Percentiles rank a stretch among this genome's conserved stretches.
These are phyloP conservation scores for Dicaeum eximium DNA, from an alignment of 2,113 vertebrate species.

Conservation along the genomic window DNA sequence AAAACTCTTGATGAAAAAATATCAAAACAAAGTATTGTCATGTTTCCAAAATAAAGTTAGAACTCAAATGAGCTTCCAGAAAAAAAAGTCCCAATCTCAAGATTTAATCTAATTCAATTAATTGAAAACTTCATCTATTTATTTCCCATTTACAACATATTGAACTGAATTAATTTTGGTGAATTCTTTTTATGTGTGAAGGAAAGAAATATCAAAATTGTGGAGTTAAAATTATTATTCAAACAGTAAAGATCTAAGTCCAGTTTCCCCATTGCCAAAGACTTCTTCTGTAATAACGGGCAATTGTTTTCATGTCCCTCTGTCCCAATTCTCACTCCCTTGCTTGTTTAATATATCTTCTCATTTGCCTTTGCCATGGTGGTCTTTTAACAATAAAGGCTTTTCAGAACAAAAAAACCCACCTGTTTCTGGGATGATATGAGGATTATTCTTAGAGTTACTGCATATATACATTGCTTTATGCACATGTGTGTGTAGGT, in stretches of 20 bases:
- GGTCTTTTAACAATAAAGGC: background rate
- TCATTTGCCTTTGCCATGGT: background rate
- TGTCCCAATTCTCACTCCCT: background rate
- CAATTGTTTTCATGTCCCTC: background rate
- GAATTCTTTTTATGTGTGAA: background rate
- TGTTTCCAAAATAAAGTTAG: background rate
- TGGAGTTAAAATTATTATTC: background rate
- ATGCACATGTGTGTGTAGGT: background rate
- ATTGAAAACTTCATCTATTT: background rate
- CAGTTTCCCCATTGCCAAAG: background rate
- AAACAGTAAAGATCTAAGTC: background rate
- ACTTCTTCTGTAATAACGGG: background rate
- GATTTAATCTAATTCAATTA: background rate
- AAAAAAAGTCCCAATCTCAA: background rate
- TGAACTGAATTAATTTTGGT: background rate
- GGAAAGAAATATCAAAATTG: background rate
- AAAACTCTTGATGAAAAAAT: background rate
- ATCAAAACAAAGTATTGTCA: background rate
- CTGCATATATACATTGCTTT: background rate
- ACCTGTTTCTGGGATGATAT: background rate
- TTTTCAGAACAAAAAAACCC: background rate
- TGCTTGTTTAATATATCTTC: background rate
- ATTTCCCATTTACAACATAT: background rate
- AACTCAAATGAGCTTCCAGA: background rate
- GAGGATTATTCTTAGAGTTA: background rate